These are phyloP conservation scores for Drosophila ogumai DNA, from an alignment of 1,140 invertebrate species.

Conservation along the genomic window DNA sequence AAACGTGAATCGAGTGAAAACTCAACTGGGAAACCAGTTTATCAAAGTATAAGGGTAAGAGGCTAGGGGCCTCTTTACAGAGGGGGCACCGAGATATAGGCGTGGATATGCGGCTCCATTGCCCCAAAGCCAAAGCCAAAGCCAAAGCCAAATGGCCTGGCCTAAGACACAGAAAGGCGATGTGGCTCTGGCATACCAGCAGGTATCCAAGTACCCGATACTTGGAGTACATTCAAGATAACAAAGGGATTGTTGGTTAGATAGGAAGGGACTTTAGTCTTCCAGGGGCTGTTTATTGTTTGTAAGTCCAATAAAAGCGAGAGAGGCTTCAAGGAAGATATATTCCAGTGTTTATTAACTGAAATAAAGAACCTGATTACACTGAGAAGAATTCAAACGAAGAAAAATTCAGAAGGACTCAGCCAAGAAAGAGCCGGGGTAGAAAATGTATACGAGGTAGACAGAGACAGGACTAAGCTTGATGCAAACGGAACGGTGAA, in stretches of 20 bases:
- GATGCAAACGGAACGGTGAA: background rate
- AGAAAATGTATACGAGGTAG: background rate
- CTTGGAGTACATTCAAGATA: slow-evolving; percentile 10
- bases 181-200: slow-evolving; percentile 11
- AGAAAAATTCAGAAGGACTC: too few relatives aligned
- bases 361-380: too few relatives aligned
- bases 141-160: slow-evolving; percentile 35
- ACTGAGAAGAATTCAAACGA: too few relatives aligned
- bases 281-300: background rate
- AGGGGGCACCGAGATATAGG: slow-evolving; percentile 17
- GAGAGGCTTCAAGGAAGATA: background rate
- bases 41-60: background rate
- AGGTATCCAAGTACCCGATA: slow-evolving; percentile 10
- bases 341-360: background rate
- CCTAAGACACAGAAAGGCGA: slow-evolving; percentile 27
- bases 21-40: slow-evolving; percentile 77
- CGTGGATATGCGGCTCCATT: slow-evolving; percentile 43
- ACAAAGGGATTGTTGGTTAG: background rate
- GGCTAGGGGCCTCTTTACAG: background rate
- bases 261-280: background rate
- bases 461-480: background rate
- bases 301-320: background rate
- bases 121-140: slow-evolving; percentile 36
- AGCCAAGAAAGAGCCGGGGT: background rate
- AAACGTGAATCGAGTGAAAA: slow-evolving; percentile 81